Evolutionary conservation across 2,888 invertebrate species (phyloP).

Genomic region (Diaphora mendica): DNA sequence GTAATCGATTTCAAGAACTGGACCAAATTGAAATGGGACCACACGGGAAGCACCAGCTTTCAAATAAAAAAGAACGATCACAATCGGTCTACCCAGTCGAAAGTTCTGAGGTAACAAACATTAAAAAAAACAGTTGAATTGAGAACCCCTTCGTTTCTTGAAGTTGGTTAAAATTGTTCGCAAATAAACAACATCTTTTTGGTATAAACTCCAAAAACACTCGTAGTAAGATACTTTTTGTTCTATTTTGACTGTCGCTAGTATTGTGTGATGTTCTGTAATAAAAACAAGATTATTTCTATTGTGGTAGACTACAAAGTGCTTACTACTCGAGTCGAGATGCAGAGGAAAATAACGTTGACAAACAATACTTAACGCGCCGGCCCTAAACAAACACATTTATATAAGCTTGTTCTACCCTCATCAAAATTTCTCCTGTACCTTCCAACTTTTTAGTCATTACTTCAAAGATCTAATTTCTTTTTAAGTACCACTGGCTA

Average conservation of each 20-base stretch:
- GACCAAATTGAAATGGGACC: too few relatives aligned
- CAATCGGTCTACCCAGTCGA: too few relatives aligned
- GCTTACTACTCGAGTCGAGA: constrained; percentile 24
- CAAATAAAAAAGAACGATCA: too few relatives aligned
- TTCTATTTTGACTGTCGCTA: not conserved
- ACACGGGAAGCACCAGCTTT: too few relatives aligned
- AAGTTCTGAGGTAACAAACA: too few relatives aligned
- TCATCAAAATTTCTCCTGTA: constrained; percentile 42
- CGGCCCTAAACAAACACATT: constrained; percentile 53
- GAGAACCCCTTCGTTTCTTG: too few relatives aligned
- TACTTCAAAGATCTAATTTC: constrained; percentile 32
- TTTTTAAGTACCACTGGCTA: constrained; percentile 14
- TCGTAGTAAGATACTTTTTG: constrained; percentile 1
- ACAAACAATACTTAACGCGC: constrained; percentile 46
- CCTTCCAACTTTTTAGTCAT: constrained; percentile 29
- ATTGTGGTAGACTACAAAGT: constrained; percentile 33
- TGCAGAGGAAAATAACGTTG: constrained; percentile 36
- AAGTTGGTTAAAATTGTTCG: too few relatives aligned
- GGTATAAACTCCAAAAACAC: not conserved
- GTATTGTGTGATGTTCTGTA: constrained; percentile 34
- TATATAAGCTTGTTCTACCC: constrained; percentile 38
- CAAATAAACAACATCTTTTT: not conserved
- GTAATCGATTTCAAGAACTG: too few relatives aligned
- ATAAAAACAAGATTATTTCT: constrained; percentile 35
- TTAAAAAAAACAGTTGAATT: too few relatives aligned